Conservation (phyloP, 1,140 invertebrate species). For the Brachionus sp. region DNA sequence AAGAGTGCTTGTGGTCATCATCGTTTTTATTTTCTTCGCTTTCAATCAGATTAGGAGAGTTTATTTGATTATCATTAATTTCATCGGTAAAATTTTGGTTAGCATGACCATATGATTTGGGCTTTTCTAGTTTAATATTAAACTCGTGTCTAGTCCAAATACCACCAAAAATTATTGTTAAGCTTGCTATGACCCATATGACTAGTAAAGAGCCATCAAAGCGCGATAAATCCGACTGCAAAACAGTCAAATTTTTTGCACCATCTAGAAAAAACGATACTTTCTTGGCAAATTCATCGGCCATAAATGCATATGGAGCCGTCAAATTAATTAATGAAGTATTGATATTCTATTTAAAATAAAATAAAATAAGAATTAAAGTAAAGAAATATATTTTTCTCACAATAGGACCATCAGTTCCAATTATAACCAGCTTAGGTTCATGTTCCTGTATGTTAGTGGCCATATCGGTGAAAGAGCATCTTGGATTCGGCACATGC, state of each 20-base stretch:
- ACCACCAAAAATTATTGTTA: neutral
- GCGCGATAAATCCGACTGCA: neutral
- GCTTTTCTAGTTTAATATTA: neutral
- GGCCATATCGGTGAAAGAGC: neutral
- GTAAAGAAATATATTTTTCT: neutral
- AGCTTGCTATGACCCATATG: constrained; percentile 18
- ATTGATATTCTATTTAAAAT: constrained; percentile 13
- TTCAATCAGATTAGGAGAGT: neutral
- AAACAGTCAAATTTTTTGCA: neutral
- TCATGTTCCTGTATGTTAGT: constrained; percentile 8
- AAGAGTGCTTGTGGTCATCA: neutral
- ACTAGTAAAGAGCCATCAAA: constrained; percentile 38
- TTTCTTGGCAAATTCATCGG: constrained; percentile 36
- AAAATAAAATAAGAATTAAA: neutral
- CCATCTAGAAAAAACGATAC: neutral
- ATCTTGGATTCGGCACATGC: neutral
- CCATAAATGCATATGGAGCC: constrained; percentile 10
- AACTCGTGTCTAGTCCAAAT: constrained; percentile 20
- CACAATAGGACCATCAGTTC: constrained; percentile 41
- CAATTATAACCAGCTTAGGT: constrained; percentile 7
- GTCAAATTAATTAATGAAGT: constrained; percentile 20
- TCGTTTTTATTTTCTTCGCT: neutral
- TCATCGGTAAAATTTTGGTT: neutral
- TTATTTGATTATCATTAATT: neutral
- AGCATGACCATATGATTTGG: neutral